These are phyloP conservation scores for Nymphalis io DNA, from an alignment of 1,140 invertebrate genomes.

Conservation along the genomic window DNA sequence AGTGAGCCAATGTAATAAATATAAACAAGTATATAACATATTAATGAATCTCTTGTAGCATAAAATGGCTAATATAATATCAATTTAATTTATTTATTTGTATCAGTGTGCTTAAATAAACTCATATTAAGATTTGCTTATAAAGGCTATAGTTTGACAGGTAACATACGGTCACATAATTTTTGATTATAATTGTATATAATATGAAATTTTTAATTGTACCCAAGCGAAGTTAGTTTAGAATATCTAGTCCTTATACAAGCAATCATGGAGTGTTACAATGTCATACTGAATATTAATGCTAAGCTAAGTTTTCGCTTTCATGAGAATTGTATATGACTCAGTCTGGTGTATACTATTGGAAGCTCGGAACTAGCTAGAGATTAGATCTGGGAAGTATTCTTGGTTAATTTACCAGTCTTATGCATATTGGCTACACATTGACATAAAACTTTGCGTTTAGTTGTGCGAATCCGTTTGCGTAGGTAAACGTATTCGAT, in stretches of 20 bases:
- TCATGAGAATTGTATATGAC: constrained; percentile 1
- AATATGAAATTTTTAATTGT: not conserved
- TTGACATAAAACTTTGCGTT: not conserved
- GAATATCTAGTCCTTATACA: not conserved
- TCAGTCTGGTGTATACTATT: constrained; percentile 1
- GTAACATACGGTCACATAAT: too few species aligned
- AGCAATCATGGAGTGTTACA: constrained; percentile 18
- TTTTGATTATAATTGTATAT: too few species aligned
- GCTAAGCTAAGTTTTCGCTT: constrained; percentile 20
- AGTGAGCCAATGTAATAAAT: too few species aligned
- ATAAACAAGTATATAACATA: too few species aligned
- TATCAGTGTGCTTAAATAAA: too few species aligned
- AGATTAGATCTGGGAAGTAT: not conserved
- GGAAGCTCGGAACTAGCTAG: not conserved
- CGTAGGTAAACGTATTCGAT: not conserved
- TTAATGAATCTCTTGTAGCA: too few species aligned
- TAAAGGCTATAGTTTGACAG: too few species aligned
- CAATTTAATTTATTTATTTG: too few species aligned
- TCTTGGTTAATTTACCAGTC: not conserved
- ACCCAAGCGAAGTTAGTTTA: not conserved
- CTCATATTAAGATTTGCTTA: too few species aligned
- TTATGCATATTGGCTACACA: not conserved
- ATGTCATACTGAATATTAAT: constrained; percentile 28
- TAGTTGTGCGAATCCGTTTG: not conserved
- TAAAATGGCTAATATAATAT: too few species aligned